These are phyloP conservation scores for Bostrychus sinensis DNA, from an alignment of 2,113 vertebrate genomes.

Conservation along the genomic window DNA sequence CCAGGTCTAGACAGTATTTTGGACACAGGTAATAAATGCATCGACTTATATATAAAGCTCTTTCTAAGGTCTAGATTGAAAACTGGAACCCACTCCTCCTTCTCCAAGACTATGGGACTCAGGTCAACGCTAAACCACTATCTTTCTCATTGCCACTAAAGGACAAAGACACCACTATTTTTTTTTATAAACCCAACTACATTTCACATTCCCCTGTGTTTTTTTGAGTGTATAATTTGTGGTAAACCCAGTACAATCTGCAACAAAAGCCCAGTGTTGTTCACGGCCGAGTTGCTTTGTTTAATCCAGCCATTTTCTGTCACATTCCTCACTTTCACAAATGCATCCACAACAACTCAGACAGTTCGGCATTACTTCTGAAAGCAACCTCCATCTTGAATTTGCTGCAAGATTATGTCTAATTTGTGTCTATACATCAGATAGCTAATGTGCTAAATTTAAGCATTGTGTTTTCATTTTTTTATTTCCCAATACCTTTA, in stretches of 20 bases:
- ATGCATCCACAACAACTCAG: background rate
- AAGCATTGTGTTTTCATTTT: too few species aligned
- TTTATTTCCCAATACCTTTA: too few species aligned
- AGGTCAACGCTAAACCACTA: background rate
- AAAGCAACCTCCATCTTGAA: too few species aligned
- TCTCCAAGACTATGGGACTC: background rate
- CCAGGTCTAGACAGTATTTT: background rate
- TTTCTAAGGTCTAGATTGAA: too few species aligned
- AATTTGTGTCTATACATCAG: too few species aligned
- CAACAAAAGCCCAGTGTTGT: background rate
- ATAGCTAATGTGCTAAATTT: too few species aligned
- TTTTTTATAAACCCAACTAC: background rate
- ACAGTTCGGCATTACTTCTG: background rate
- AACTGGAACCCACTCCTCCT: background rate
- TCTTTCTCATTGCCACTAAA: background rate
- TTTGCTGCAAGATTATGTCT: too few species aligned
- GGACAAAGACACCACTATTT: background rate
- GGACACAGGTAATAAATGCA: background rate
- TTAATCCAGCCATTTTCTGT: conserved; percentile 1
- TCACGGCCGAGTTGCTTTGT: background rate
- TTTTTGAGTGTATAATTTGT: background rate
- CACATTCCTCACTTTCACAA: background rate
- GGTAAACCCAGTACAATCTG: background rate
- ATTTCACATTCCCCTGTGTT: conserved; percentile 14
- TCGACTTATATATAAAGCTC: too few species aligned